Percentiles rank a stretch among this genome's conserved stretches.
phyloP scores from a whole-genome alignment of 2,797 vertebrate species.

The Podarcis lilfordi region DNA sequence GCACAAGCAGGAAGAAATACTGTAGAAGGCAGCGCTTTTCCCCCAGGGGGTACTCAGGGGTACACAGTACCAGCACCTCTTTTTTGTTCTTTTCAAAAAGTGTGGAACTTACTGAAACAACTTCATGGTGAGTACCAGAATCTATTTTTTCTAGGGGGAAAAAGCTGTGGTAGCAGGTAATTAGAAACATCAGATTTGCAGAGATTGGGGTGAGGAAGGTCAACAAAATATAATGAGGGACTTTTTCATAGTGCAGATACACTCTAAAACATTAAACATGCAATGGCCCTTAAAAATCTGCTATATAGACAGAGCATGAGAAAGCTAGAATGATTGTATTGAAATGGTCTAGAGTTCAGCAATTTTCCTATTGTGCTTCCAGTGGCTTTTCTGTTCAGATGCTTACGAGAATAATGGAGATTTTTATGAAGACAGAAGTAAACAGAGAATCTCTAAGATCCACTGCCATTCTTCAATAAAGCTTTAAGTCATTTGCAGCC shows the following conservation, averaged over 20 bases:
- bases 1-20: neutral
- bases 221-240: neutral
- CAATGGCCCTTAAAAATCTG: constrained; percentile 20
- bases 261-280: neutral
- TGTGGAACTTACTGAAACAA: too few relatives aligned
- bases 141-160: too few relatives aligned
- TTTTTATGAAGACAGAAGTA: constrained; percentile 22
- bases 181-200: neutral
- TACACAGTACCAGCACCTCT: too few relatives aligned
- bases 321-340: constrained; percentile 21
- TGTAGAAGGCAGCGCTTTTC: neutral
- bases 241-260: neutral
- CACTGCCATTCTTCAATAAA: constrained; percentile 43
- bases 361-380: constrained; percentile 34
- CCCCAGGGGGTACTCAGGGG: too few relatives aligned
- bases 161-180: neutral
- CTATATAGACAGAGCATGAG: constrained; percentile 37
- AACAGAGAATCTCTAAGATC: neutral
- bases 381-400: constrained; percentile 9
- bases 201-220: too few relatives aligned
- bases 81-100: too few relatives aligned
- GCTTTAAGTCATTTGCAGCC: constrained; percentile 20
- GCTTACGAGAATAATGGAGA: constrained; percentile 26
- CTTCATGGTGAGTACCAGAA: too few relatives aligned
- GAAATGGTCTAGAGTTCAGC: constrained; percentile 38